Evolutionary conservation across 2,113 vertebrate species (phyloP), one percentile per base, ranked within the genome.

Genomic region (Ornithorhynchus anatinus): DNA sequence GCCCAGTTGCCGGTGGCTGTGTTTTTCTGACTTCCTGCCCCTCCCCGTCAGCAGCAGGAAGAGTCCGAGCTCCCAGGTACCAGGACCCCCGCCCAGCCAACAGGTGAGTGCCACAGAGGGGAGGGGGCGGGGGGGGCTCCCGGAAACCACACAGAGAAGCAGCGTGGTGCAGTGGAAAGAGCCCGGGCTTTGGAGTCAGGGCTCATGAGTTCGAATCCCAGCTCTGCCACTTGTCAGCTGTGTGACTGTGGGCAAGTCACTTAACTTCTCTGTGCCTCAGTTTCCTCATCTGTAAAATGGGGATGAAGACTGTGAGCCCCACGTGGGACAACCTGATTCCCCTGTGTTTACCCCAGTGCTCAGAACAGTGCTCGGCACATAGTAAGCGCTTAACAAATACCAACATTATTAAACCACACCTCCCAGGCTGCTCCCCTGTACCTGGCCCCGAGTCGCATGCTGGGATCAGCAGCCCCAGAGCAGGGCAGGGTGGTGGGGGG

Each of bases 11-110:
- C 17, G 23, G n/a, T 1, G 48, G 22, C 27, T 6, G 5, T 22
- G 5, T 15, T 14, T 15, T 27, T 22, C 37, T 31, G 6, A 8
- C 42, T 6, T 13, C n/a, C 7, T 19, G 10, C 44, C 10, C 23
- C 3, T 10, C 64, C 25, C 22, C 13, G 29, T 31, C 68, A 22
- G 74, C 39, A 80, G 73, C 89, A 96, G 94, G 95, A 96, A 71
- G 94, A 96, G 71, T 89, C 91, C 40, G 95, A 96, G 43, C 59
- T 88, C 68, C 82, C 88, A 84, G 84, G 25, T 20, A 56, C 83
- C 62, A 92, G 91, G 80, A 54, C 81, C 59, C 79, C 88, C 59
- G 87, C 86, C 85, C 78, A 92, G 85, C 69, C 84, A 10, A 69
- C 33, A 45, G 77, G 72, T 73, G 45, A 81, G 82, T 88, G 53